phyloP scores from a whole-genome alignment of 2,113 vertebrate species.

The Alectura lathami region DNA sequence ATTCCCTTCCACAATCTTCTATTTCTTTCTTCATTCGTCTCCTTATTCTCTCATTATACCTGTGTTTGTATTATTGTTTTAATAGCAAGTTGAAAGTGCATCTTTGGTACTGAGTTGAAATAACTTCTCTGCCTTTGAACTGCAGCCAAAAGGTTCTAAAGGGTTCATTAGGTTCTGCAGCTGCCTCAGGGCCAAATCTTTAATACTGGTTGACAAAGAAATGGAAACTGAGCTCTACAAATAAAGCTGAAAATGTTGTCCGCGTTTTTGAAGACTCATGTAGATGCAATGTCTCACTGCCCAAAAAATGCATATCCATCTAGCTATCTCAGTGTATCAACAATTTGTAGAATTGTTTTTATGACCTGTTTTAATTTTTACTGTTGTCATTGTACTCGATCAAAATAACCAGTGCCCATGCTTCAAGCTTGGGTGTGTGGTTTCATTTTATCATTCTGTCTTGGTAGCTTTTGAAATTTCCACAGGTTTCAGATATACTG shows the following conservation, averaged over 20 bases:
- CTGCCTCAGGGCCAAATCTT: conserved; percentile 18
- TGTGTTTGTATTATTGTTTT: conserved; percentile 21
- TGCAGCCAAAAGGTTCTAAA: conserved; percentile 14
- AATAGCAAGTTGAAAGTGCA: conserved; percentile 34
- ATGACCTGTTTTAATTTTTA: conserved; percentile 13
- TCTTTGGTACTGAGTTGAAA: not conserved
- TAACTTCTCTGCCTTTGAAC: not conserved
- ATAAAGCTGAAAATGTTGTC: not conserved
- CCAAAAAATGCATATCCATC: not conserved
- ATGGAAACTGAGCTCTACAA: not conserved
- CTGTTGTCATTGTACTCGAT: not conserved
- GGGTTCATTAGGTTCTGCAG: not conserved
- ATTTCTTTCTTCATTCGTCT: conserved; percentile 49
- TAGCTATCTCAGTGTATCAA: not conserved
- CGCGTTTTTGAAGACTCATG: not conserved
- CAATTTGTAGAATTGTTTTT: not conserved
- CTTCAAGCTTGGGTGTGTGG: not conserved
- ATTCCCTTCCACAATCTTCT: not conserved
- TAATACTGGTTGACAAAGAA: conserved; percentile 1
- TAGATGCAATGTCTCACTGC: not conserved
- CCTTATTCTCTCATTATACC: conserved; percentile 30
- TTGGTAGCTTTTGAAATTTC: conserved; percentile 24
- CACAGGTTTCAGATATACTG: conserved; percentile 1
- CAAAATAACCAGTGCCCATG: not conserved
- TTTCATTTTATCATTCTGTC: conserved; percentile 10